These are phyloP conservation scores for Acestrorhynchus altus DNA, from an alignment of 2,797 vertebrate species.

Conservation along the genomic window DNA sequence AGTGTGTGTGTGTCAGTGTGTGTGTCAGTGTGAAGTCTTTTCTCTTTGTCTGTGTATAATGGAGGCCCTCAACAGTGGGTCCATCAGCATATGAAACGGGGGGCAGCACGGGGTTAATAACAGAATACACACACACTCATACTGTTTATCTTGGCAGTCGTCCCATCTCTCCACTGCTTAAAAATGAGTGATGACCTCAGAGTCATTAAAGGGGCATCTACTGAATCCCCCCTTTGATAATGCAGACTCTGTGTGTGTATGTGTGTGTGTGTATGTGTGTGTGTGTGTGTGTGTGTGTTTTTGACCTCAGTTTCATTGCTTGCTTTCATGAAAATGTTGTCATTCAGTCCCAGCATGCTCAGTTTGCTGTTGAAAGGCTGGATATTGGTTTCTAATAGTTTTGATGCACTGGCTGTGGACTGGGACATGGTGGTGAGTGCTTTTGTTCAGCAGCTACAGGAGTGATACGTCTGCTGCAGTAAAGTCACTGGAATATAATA, in stretches of 20 bases:
- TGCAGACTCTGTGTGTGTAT: background rate
- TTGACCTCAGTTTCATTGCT: background rate
- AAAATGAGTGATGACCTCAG: constrained; percentile 18
- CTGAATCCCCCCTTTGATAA: background rate
- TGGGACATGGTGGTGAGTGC: too few species aligned
- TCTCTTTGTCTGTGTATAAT: background rate
- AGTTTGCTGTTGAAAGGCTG: background rate
- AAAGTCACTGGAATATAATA: too few species aligned
- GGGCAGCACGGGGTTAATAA: constrained; percentile 1
- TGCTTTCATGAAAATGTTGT: too few species aligned
- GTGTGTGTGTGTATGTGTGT: constrained; percentile 7
- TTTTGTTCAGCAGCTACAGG: too few species aligned
- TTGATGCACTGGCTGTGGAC: too few species aligned
- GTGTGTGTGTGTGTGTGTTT: constrained; percentile 9
- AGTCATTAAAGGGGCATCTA: constrained; percentile 4
- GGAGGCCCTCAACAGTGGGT: constrained; percentile 8
- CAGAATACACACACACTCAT: constrained; percentile 7
- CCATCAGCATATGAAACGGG: constrained; percentile 25
- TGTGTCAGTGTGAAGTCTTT: background rate
- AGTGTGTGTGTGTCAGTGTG: constrained; percentile 2
- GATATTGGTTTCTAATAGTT: too few species aligned
- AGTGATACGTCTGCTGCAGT: too few species aligned
- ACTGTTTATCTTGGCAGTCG: constrained; percentile 41
- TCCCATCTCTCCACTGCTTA: constrained; percentile 28
- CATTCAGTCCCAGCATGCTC: background rate